Percentiles rank a stretch among this genome's conserved stretches.
Evolutionary conservation across 2,797 vertebrate genomes (phyloP).

Genomic region (Acanthurus leucopareius): DNA sequence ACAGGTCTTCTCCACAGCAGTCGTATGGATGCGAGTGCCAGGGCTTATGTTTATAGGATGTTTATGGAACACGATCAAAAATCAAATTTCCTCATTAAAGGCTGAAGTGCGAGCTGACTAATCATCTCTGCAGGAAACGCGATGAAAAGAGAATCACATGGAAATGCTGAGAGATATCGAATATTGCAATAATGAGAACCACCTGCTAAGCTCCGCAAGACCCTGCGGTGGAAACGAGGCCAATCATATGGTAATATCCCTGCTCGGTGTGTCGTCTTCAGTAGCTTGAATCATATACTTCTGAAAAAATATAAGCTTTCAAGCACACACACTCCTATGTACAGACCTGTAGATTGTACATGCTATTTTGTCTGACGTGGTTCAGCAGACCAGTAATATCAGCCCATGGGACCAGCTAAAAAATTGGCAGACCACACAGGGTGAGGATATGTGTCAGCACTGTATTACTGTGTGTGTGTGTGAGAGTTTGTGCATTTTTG

Average conservation of each 20-base stretch:
- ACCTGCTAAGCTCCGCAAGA: conserved; percentile 45
- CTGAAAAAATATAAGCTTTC: background rate
- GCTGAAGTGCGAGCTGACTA: conserved; percentile 33
- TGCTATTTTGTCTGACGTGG: conserved; percentile 55
- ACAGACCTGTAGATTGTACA: conserved; percentile 52
- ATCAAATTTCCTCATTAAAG: conserved; percentile 48
- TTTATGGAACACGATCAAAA: conserved; percentile 37
- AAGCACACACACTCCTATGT: background rate
- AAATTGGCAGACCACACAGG: conserved; percentile 74
- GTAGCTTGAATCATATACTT: conserved; percentile 24
- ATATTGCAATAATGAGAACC: conserved; percentile 54
- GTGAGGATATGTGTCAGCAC: conserved; percentile 67
- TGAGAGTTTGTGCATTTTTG: conserved; percentile 53
- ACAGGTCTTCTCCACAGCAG: background rate
- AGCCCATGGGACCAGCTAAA: conserved; percentile 56
- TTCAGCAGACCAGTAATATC: conserved; percentile 65
- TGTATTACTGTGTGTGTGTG: conserved; percentile 38
- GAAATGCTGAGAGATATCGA: conserved; percentile 57
- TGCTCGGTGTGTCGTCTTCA: conserved; percentile 30
- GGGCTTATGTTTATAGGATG: conserved; percentile 12
- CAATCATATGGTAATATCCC: conserved; percentile 47
- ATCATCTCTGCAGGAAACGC: conserved; percentile 57
- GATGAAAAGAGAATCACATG: conserved; percentile 40
- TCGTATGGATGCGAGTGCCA: background rate
- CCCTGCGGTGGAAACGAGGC: conserved; percentile 39